These are phyloP conservation scores for Eclectus roratus DNA, from an alignment of 2,113 vertebrate genomes.

Conservation along the genomic window DNA sequence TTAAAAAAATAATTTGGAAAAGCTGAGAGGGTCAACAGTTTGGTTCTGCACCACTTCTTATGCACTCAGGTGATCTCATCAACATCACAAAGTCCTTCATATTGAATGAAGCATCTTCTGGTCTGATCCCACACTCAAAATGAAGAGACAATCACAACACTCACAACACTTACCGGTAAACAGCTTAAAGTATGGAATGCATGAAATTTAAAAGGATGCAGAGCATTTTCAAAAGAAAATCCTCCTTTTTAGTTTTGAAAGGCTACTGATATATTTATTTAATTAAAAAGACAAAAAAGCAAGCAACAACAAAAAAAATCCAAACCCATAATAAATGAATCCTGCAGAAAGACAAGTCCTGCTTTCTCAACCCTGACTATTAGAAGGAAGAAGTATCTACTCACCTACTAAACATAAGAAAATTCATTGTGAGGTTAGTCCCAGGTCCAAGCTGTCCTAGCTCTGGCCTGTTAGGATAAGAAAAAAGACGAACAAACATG, in stretches of 20 bases:
- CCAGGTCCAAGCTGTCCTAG: constrained; percentile 50
- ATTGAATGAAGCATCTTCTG: background rate
- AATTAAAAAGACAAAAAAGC: background rate
- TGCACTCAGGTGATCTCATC: background rate
- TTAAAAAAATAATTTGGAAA: constrained; percentile 3
- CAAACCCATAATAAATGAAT: background rate
- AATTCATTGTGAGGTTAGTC: constrained; percentile 59
- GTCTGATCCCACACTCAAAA: background rate
- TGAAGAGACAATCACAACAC: background rate
- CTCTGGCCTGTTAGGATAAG: constrained; percentile 63
- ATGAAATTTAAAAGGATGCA: background rate
- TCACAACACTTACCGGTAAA: background rate
- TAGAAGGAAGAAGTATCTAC: constrained; percentile 50
- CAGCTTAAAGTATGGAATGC: background rate
- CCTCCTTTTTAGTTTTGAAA: background rate
- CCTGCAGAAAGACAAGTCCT: constrained; percentile 1
- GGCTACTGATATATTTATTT: background rate
- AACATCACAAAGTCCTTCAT: background rate
- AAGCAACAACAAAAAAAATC: background rate
- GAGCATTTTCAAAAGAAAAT: background rate
- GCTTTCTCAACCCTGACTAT: constrained; percentile 20
- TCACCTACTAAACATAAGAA: constrained; percentile 65
- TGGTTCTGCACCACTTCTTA: background rate
- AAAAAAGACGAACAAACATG: constrained; percentile 56
- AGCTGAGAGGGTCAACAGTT: background rate